These are phyloP conservation scores for Umimayanthus kanabou DNA, from an alignment of 92 coral and sea anemone species.

Conservation along the genomic window DNA sequence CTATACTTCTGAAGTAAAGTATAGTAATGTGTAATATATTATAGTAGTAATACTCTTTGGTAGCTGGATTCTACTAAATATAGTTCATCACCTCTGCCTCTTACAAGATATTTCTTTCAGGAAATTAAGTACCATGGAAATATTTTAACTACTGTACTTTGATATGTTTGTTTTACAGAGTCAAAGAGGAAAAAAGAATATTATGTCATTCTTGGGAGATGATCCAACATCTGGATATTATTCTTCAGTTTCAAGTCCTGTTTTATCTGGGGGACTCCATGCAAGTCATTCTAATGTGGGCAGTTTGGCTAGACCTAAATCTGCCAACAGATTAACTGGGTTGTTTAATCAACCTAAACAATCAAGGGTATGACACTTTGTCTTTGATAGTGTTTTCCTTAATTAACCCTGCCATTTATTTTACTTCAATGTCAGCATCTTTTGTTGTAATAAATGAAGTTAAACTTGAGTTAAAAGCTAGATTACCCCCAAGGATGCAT, in stretches of 20 bases:
- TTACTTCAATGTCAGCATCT: not conserved
- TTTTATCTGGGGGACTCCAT: constrained; percentile 51
- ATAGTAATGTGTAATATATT: too few species aligned
- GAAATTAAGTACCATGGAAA: not conserved
- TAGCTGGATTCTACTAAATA: too few species aligned
- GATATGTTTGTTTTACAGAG: constrained; percentile 55
- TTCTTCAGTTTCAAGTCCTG: constrained; percentile 63
- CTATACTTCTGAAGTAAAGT: too few species aligned
- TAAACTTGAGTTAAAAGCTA: not conserved
- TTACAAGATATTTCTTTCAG: not conserved
- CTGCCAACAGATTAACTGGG: constrained; percentile 66
- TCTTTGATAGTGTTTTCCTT: not conserved
- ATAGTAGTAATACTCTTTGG: too few species aligned
- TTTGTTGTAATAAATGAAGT: not conserved
- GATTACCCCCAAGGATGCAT: not conserved
- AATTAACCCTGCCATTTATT: not conserved
- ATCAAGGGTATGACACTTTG: constrained; percentile 57
- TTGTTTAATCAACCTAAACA: constrained; percentile 73
- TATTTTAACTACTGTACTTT: not conserved
- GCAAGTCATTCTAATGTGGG: constrained; percentile 53
- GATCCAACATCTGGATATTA: constrained; percentile 56
- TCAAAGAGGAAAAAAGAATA: constrained; percentile 83
- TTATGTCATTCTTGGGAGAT: constrained; percentile 76
- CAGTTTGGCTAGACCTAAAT: constrained; percentile 71
- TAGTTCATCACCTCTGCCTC: too few species aligned